Evolutionary conservation across 2,113 vertebrate genomes (phyloP), one percentile per base, ranked within the genome.

Genomic region (Gobio gobio): DNA sequence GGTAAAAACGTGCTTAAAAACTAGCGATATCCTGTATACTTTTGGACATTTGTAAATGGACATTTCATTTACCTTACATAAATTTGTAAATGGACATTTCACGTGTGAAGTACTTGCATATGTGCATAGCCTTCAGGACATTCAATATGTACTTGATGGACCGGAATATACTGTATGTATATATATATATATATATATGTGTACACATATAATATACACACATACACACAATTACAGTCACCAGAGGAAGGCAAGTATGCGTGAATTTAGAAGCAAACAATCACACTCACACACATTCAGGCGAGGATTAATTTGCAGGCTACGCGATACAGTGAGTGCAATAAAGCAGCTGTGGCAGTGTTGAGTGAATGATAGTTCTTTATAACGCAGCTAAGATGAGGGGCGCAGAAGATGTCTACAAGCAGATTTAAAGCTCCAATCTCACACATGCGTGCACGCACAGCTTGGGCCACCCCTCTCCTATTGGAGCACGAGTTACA

Each of bases 371-470:
- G 72, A 86, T 87, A 43, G 79, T 58, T 66, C 36, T 61, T 58
- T 79, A 82, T 84, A 83, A 58, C 61, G 6, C 10, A 36, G 58
- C 83, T 72, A 80, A 78, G 73, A 79, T 75, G 76, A 85, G 74
- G 59, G 59, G 63, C 3, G 82, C 64, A 63, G 40, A 54, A 54
- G 82, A 74, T 85, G 72, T 64, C 73, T 85, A 81, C 24, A 54
- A 75, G 83, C 75, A 75, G 87, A 88, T 88, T 88, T 88, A 88
- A 56, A 88, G 59, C 36, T 33, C 47, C 76, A 83, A 78, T 80
- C 75, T 26, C 79, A 78, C 76, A 24, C 56, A 29, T 22, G 20
- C 80, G 51, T 66, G 18, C 82, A 80, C 43, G 24, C 74, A 43
- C 64, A 45, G 56, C n/a, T 80, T 12, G 64, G 29, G 73, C n/a